Evolutionary conservation across 2,888 invertebrate genomes (phyloP).

Genomic region (Margaritifera margaritifera): DNA sequence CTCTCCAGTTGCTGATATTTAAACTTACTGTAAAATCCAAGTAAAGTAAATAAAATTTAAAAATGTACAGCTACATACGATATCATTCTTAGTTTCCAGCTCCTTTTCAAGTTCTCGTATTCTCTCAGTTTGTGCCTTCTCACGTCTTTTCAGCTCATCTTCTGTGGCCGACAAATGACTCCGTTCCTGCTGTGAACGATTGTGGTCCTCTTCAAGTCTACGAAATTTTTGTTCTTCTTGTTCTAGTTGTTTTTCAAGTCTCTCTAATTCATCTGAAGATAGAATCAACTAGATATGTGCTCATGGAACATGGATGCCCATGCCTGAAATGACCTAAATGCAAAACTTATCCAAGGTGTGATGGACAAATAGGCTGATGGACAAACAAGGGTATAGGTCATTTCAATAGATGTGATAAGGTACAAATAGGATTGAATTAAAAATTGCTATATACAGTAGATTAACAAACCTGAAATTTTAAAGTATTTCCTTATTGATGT

Average conservation of each 20-base stretch:
- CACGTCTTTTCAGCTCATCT: constrained; percentile 45
- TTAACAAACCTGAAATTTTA: too few relatives aligned
- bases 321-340: too few relatives aligned
- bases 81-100: constrained; percentile 64
- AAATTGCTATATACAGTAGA: too few relatives aligned
- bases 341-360: too few relatives aligned
- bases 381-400: too few relatives aligned
- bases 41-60: background rate
- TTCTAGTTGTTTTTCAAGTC: constrained; percentile 61
- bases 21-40: constrained; percentile 1
- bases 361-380: too few relatives aligned
- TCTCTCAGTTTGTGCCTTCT: constrained; percentile 40
- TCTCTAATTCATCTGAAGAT: constrained; percentile 61
- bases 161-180: constrained; percentile 43
- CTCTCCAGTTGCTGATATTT: background rate
- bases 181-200: constrained; percentile 55
- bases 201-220: constrained; percentile 62
- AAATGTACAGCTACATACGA: constrained; percentile 43
- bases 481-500: too few relatives aligned
- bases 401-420: too few relatives aligned
- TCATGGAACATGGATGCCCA: too few relatives aligned
- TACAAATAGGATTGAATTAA: too few relatives aligned
- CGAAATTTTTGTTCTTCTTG: constrained; percentile 50
- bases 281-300: too few relatives aligned
- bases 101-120: constrained; percentile 61